Conservation (phyloP, 2,113 vertebrate genomes). For the Dromiciops gliroides region DNA sequence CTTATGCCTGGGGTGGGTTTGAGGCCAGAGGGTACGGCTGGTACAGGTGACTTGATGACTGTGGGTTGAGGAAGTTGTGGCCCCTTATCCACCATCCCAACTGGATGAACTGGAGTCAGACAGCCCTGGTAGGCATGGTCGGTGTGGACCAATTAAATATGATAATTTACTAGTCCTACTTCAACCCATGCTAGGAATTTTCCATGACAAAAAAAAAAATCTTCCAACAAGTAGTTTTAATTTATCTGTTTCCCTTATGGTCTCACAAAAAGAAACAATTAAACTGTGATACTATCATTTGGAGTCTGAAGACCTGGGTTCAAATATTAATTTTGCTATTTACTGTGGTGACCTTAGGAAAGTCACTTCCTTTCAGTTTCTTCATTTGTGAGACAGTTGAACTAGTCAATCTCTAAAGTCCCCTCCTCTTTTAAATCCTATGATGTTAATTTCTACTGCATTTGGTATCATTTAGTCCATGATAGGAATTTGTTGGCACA, state of each 20-base stretch:
- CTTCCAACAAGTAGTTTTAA: neutral
- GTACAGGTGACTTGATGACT: slow-evolving; percentile 78
- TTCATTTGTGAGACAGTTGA: neutral
- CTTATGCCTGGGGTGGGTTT: slow-evolving; percentile 86
- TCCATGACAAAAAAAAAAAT: neutral
- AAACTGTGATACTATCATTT: neutral
- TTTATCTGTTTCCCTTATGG: neutral
- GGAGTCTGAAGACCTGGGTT: neutral
- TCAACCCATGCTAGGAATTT: neutral
- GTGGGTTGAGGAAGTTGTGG: slow-evolving; percentile 81
- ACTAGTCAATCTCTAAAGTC: neutral
- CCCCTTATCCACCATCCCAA: slow-evolving; percentile 85
- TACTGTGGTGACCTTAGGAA: neutral
- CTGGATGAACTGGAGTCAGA: slow-evolving; percentile 81
- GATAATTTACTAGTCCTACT: neutral
- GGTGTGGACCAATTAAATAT: neutral
- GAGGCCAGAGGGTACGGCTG: slow-evolving; percentile 74
- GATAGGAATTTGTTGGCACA: neutral
- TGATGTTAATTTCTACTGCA: neutral
- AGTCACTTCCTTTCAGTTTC: neutral
- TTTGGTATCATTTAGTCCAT: neutral
- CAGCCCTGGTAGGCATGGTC: too few relatives aligned
- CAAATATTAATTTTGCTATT: neutral
- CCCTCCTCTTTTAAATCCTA: neutral
- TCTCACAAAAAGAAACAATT: neutral